Percentiles rank a stretch among this genome's conserved stretches.
phyloP scores from a whole-genome alignment of 2,113 vertebrate genomes.

The Macrotis lagotis region DNA sequence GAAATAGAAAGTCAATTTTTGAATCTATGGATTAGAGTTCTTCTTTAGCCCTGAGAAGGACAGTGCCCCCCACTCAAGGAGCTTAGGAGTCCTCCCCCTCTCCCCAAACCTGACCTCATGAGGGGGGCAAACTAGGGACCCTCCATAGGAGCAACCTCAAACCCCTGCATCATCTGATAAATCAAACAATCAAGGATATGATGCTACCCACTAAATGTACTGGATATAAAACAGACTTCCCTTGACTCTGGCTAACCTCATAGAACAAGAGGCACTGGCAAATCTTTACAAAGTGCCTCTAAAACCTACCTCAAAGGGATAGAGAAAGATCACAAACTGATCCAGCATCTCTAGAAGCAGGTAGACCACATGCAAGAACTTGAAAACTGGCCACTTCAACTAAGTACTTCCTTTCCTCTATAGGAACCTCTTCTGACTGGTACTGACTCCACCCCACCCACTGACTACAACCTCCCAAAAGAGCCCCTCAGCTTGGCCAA shows the following conservation, averaged over 20 bases:
- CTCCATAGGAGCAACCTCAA: too few relatives aligned
- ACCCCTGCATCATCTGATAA: too few relatives aligned
- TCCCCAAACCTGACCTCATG: too few relatives aligned
- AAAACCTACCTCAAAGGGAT: slow-evolving; percentile 48
- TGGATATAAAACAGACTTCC: too few relatives aligned
- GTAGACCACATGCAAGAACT: slow-evolving; percentile 60
- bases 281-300: slow-evolving; percentile 68
- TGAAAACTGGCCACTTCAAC: not conserved
- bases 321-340: slow-evolving; percentile 62
- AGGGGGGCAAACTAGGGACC: too few relatives aligned
- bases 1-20: not conserved
- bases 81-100: too few relatives aligned
- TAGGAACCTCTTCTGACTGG: not conserved
- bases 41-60: not conserved
- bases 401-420: not conserved
- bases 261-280: slow-evolving; percentile 70
- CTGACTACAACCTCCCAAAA: not conserved
- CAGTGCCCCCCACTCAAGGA: too few relatives aligned
- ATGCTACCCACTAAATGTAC: too few relatives aligned
- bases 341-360: slow-evolving; percentile 58
- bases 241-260: slow-evolving; percentile 42
- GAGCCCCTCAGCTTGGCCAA: not conserved
- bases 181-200: too few relatives aligned
- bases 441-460: not conserved
- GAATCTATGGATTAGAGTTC: not conserved